Evolutionary conservation across 2,797 vertebrate genomes (phyloP), one percentile per base, ranked within the genome.

Genomic region (Helostoma temminkii): DNA sequence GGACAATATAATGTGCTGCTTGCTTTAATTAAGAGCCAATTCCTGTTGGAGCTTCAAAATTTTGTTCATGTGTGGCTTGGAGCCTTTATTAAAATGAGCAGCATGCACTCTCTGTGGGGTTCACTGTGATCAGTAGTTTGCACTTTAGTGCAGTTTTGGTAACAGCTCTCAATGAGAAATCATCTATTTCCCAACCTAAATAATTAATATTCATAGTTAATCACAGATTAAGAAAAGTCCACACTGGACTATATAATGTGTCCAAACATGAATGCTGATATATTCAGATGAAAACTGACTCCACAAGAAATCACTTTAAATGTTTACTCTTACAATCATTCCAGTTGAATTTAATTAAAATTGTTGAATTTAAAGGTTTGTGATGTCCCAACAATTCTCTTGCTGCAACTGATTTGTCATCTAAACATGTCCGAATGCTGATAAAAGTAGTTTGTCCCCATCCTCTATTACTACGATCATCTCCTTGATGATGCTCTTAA

Each of bases 21-120:
- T 37, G 61, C 53, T 88, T 85, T 91, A 90, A 92, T 90, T 86
- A 89, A 76, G 65, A 80, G 52, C 66, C 81, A 57, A 86, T 86
- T 84, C 71, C 59, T 71, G 47, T 71, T 72, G 67, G 59, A 30
- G 68, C 68, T 71, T 75, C 46, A 60, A 19, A 65, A 66, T 74
- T 86, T 74, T 78, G 63, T 62, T 45, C 55, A 22, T 55, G 21
- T 39, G 49, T 64, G 60, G 77, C 76, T 86, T 21, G 24, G 68
- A 74, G 84, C 74, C 37, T 79, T 85, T 82, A 83, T 83, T 82
- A 82, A 82, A 82, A 79, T 77, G 68, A 86, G 70, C 21, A 16
- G 45, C 61, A 21, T 46, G 67, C 30, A 16, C 24, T 46, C 66
- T 85, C 76, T 57, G 56, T 26, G 48, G 74, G 62, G 69, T 59